A percentile compares a stretch with the other conserved stretches of the same genome.
These are phyloP conservation scores for Drosophila paulistorum DNA, from an alignment of 1,140 invertebrate species.

Conservation along the genomic window DNA sequence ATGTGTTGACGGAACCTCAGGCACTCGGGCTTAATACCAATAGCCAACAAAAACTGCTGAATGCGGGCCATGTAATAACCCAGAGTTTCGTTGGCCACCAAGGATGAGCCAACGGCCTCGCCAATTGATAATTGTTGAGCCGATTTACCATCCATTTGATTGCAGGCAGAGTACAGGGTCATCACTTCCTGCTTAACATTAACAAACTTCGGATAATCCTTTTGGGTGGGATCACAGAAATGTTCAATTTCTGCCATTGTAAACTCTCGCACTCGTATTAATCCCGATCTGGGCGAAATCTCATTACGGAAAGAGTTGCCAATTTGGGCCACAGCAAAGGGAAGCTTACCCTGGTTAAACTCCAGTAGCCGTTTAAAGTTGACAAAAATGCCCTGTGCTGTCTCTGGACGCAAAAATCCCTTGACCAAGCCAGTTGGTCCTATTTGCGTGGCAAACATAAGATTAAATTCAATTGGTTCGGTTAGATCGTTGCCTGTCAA, in stretches of 20 bases:
- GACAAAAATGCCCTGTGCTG: conserved; percentile 99
- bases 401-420: conserved; percentile 98
- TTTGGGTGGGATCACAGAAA: conserved; percentile 97
- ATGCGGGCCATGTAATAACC: conserved; percentile 99
- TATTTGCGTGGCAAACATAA: conserved; percentile 99
- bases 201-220: conserved; percentile 96
- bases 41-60: conserved; percentile 93
- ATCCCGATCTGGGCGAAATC: conserved; percentile 98
- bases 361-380: conserved; percentile 96
- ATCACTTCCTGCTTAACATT: conserved; percentile 89
- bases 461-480: conserved; percentile 98
- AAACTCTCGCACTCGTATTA: conserved; percentile 98
- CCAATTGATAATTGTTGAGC: conserved; percentile 89
- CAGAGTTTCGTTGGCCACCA: conserved; percentile 98
- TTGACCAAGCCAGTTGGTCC: conserved; percentile 97
- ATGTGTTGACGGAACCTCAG: conserved; percentile 99
- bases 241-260: conserved; percentile 99
- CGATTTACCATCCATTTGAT: conserved; percentile 97
- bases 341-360: conserved; percentile 98
- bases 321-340: conserved; percentile 98
- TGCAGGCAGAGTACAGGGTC: conserved; percentile 95
- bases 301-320: conserved; percentile 99
- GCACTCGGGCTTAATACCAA: conserved; percentile 94
- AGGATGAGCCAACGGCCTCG: conserved; percentile 87
- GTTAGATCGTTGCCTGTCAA: conserved; percentile 96